phyloP scores from a whole-genome alignment of 2,113 vertebrate genomes.

The Plectropomus leopardus region DNA sequence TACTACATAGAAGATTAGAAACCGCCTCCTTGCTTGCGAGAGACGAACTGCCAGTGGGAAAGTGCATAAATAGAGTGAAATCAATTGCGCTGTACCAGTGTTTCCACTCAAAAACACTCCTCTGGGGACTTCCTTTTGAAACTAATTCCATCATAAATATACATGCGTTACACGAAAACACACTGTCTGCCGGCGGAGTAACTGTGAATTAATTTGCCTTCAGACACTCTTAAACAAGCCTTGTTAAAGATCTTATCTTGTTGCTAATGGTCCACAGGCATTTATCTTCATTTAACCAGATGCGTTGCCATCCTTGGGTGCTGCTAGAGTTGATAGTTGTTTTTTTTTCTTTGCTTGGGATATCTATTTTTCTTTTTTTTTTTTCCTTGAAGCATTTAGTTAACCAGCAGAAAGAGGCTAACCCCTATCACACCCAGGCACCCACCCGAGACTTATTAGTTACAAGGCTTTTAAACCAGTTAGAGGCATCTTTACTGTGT shows the following conservation, averaged over 20 bases:
- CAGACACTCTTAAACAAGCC: conserved; percentile 86
- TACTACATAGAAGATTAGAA: conserved; percentile 84
- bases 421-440: conserved; percentile 56
- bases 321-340: conserved; percentile 69
- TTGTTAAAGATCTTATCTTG: conserved; percentile 88
- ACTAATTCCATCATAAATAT: conserved; percentile 89
- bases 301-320: conserved; percentile 78
- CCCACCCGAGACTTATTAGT: conserved; percentile 65
- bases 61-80: conserved; percentile 87
- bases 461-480: conserved; percentile 66
- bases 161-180: conserved; percentile 85
- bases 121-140: conserved; percentile 86
- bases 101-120: conserved; percentile 87
- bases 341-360: conserved; percentile 50
- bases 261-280: conserved; percentile 86
- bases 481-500: conserved; percentile 54
- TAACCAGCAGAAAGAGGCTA: conserved; percentile 63
- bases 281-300: conserved; percentile 86
- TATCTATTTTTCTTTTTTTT: conserved; percentile 37
- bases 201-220: conserved; percentile 88
- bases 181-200: conserved; percentile 81
- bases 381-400: conserved; percentile 60
- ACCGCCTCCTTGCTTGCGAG: conserved; percentile 76
- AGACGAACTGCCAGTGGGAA: conserved; percentile 81
- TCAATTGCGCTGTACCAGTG: conserved; percentile 86